Conservation (phyloP, 2,888 invertebrate species). For the Rhopalosiphum nymphaeae region DNA sequence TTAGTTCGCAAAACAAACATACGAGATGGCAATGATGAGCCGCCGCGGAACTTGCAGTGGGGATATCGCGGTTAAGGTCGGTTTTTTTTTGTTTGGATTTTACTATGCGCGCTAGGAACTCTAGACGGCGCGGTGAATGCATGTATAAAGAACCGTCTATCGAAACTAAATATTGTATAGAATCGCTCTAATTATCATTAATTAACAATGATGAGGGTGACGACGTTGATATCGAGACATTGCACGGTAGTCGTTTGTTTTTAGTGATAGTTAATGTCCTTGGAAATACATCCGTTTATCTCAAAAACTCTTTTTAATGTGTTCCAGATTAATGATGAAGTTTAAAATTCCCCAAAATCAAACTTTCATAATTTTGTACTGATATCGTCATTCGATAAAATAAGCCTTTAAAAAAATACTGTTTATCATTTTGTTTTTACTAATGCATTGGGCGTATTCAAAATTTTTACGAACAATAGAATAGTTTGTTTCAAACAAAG, state of each 20-base stretch:
- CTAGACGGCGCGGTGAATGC: not conserved
- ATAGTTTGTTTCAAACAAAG: not conserved
- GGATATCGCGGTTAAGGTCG: not conserved
- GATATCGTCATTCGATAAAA: not conserved
- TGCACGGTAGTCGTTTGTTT: not conserved
- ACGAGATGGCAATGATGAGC: slow-evolving; percentile 31
- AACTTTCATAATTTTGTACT: not conserved
- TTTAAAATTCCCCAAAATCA: not conserved
- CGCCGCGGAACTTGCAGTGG: not conserved
- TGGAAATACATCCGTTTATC: not conserved
- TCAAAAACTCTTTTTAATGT: not conserved
- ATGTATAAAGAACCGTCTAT: not conserved
- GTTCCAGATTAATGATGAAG: not conserved
- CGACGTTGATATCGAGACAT: not conserved
- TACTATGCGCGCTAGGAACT: not conserved
- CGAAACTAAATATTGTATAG: not conserved
- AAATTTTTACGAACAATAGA: not conserved
- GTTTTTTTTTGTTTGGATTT: not conserved
- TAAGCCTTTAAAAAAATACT: not conserved
- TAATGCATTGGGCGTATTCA: not conserved
- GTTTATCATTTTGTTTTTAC: not conserved
- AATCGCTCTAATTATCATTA: slow-evolving; percentile 2
- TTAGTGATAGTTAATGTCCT: not conserved
- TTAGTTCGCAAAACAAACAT: slow-evolving; percentile 57
- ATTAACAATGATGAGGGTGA: slow-evolving; percentile 10